Conservation (phyloP, 2,797 vertebrate species). For the Psittacula echo region DNA sequence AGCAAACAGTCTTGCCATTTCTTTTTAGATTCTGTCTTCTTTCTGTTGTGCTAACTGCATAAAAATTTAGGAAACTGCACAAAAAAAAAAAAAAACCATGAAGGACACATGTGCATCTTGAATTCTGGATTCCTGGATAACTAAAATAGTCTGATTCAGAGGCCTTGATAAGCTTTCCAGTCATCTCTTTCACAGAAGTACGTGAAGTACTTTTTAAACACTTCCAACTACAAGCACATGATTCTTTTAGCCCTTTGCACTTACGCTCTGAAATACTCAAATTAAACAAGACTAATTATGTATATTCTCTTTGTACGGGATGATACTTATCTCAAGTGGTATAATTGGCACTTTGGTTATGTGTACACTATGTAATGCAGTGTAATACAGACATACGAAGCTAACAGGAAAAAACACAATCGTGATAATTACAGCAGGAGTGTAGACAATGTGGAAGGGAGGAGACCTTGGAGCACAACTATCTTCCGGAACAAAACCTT, state of each 20-base stretch:
- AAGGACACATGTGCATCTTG: not conserved
- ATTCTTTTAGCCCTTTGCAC: conserved; percentile 47
- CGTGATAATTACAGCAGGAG: not conserved
- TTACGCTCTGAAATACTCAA: conserved; percentile 15
- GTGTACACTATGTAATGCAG: not conserved
- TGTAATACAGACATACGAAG: not conserved
- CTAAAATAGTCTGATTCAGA: not conserved
- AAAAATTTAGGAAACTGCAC: not conserved
- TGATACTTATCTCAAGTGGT: conserved; percentile 34
- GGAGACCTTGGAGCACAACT: conserved; percentile 37
- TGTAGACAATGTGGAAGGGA: not conserved
- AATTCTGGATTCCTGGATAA: conserved; percentile 25
- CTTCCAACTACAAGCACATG: not conserved
- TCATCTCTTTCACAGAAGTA: not conserved
- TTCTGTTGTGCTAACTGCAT: not conserved
- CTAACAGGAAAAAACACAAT: conserved; percentile 21
- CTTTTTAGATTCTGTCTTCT: not conserved
- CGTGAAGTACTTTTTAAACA: conserved; percentile 17
- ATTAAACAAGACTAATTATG: conserved; percentile 10
- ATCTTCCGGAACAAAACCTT: not conserved
- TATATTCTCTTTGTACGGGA: conserved; percentile 28
- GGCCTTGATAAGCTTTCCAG: not conserved
- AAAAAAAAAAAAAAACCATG: not conserved
- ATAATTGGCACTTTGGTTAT: not conserved
- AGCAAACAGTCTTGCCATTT: not conserved